Conservation (phyloP, 2,888 invertebrate genomes). For the Tetragonisca angustula region DNA sequence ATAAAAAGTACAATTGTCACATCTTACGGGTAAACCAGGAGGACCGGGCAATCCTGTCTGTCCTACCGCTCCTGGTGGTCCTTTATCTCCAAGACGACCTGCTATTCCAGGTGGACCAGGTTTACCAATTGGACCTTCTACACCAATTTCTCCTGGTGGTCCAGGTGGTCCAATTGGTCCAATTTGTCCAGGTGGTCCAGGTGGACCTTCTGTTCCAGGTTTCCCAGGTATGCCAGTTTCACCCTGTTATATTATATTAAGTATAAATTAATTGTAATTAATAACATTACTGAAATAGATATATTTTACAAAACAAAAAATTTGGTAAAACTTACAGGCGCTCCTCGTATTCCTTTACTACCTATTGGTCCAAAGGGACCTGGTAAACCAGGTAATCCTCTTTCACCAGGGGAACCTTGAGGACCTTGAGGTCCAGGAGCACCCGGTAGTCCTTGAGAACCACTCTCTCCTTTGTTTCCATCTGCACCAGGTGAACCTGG, state of each 20-base stretch:
- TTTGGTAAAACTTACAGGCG: constrained; percentile 84
- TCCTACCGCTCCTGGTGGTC: constrained; percentile 88
- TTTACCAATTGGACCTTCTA: constrained; percentile 88
- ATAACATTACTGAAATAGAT: neutral
- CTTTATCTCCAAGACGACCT: constrained; percentile 91
- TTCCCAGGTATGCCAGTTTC: constrained; percentile 90
- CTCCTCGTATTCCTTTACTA: constrained; percentile 88
- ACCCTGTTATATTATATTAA: constrained; percentile 84
- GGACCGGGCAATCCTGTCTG: constrained; percentile 88
- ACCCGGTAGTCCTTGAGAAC: constrained; percentile 89
- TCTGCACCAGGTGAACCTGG: constrained; percentile 90
- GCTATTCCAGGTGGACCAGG: constrained; percentile 89
- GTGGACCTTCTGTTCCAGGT: constrained; percentile 89
- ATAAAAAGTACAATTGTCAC: neutral
- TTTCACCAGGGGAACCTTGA: constrained; percentile 89
- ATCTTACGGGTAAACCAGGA: constrained; percentile 88
- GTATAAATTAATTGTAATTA: neutral
- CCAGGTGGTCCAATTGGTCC: constrained; percentile 90
- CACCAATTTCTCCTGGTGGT: constrained; percentile 87
- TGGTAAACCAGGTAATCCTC: constrained; percentile 87
- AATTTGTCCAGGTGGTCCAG: constrained; percentile 88
- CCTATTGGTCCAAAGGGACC: constrained; percentile 88
- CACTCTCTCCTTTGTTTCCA: constrained; percentile 91
- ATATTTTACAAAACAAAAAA: neutral
- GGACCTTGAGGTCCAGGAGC: constrained; percentile 89